phyloP scores from a whole-genome alignment of 2,797 vertebrate species.

The Pseudochirops corinnae region DNA sequence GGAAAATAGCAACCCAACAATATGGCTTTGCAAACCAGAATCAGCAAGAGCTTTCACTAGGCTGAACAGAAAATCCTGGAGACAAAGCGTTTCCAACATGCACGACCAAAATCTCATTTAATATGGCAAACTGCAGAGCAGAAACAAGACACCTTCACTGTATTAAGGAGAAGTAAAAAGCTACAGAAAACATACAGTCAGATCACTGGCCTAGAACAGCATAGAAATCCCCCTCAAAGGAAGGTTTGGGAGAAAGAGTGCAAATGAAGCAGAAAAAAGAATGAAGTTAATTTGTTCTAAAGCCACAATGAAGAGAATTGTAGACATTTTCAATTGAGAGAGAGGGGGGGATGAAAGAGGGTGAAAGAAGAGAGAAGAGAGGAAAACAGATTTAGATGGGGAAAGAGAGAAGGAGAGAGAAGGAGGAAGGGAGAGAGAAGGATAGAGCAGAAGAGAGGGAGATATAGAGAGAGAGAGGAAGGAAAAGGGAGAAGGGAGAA shows the following conservation, averaged over 20 bases:
- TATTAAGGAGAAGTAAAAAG: background rate
- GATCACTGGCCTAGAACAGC: slow-evolving; percentile 37
- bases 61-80: slow-evolving; percentile 44
- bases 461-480: no score
- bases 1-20: background rate
- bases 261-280: slow-evolving; percentile 1
- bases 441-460: no score
- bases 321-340: slow-evolving; percentile 52
- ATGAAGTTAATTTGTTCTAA: slow-evolving; percentile 50
- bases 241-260: slow-evolving; percentile 35
- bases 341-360: background rate
- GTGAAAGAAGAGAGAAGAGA: background rate
- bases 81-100: slow-evolving; percentile 19
- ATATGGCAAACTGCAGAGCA: slow-evolving; percentile 48
- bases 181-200: slow-evolving; percentile 34
- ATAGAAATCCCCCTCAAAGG: background rate
- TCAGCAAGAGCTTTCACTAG: slow-evolving; percentile 37
- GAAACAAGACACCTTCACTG: slow-evolving; percentile 53
- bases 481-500: no score
- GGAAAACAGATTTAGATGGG: background rate
- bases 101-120: slow-evolving; percentile 55
- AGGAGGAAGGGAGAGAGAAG: background rate
- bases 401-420: background rate
- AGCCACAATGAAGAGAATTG: slow-evolving; percentile 26
- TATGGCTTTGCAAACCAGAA: slow-evolving; percentile 31